Evolutionary conservation across 1,140 invertebrate species (phyloP), one percentile per base, ranked within the genome.

Genomic region (Magallana angulata): DNA sequence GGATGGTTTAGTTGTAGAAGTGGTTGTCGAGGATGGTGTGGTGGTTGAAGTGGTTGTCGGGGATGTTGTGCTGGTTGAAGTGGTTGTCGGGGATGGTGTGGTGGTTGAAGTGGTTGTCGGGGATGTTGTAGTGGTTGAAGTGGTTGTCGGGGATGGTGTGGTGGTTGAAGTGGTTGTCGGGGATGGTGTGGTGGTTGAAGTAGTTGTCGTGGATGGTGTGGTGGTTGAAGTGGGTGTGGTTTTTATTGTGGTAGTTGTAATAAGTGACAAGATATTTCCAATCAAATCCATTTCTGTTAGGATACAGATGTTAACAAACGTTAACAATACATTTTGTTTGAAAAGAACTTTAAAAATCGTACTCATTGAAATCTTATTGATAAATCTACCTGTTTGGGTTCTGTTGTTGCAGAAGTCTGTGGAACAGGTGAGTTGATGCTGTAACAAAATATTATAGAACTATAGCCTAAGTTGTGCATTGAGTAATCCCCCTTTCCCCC

Each of bases 371-470:
- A 12, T 16, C 0, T 62, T 16, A 16, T n/a, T 16, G 8, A n/a
- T 7, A 64, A 64, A 64, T 16, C 14, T 11, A 76, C 68, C 68
- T 76, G 68, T 76, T 11, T 18, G 12, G 12, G 68, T 12, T 11
- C 24, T 76, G 68, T 36, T 24, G 24, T 76, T 76, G 14, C 68
- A 76, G 24, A 76, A 76, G 24, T 76, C 68, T 76, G 24, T 36
- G 18, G 24, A 12, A 30, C 68, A 76, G 18, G 24, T 76, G 36
- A 5, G 5, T 48, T 48, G 36, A 48, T 48, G 36, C 36, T 48
- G 36, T 48, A 48, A 48, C 36, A 48, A 48, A 48, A 48, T 48
- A 48, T 48, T 48, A 48, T 48, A 48, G 5, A 48, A 48, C 36
- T 48, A 5, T 48, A 48, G 36, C 36, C 36, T 48, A 24, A 24